Conservation (phyloP, 2,113 vertebrate species). For the Canis aureus region DNA sequence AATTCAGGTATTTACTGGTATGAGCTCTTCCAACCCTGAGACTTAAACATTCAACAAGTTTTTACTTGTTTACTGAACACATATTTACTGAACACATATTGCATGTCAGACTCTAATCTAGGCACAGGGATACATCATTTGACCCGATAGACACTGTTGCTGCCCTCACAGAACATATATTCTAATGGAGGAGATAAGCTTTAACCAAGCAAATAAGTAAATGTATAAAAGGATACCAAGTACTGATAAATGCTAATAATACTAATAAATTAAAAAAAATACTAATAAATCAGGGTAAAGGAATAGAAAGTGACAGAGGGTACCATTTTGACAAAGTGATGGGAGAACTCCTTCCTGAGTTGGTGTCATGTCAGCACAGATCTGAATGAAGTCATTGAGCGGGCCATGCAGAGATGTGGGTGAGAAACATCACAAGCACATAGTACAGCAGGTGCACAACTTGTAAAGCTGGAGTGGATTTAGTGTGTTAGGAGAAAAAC, state of each 20-base stretch:
- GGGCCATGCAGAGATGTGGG: not conserved
- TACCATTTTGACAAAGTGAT: not conserved
- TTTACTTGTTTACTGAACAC: not conserved
- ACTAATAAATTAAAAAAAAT: not conserved
- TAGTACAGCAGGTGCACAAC: not conserved
- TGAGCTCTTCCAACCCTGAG: not conserved
- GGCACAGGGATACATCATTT: not conserved
- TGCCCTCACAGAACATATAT: too few relatives aligned
- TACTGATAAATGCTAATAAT: not conserved
- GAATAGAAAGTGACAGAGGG: not conserved
- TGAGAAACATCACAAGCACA: not conserved
- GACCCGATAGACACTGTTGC: not conserved
- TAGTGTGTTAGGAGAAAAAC: not conserved
- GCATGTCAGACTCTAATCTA: not conserved
- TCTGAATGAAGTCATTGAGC: not conserved
- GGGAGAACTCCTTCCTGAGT: not conserved
- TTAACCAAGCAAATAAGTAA: not conserved
- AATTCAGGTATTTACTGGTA: not conserved
- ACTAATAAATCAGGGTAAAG: not conserved
- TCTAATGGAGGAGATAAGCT: not conserved
- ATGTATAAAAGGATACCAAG: not conserved
- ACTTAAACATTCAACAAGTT: not conserved
- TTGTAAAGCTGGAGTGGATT: not conserved
- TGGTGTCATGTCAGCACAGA: not conserved
- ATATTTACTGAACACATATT: not conserved